Percentiles rank a stretch among this genome's conserved stretches.
Evolutionary conservation across 2,113 vertebrate genomes (phyloP).

Genomic region (Solea senegalensis): DNA sequence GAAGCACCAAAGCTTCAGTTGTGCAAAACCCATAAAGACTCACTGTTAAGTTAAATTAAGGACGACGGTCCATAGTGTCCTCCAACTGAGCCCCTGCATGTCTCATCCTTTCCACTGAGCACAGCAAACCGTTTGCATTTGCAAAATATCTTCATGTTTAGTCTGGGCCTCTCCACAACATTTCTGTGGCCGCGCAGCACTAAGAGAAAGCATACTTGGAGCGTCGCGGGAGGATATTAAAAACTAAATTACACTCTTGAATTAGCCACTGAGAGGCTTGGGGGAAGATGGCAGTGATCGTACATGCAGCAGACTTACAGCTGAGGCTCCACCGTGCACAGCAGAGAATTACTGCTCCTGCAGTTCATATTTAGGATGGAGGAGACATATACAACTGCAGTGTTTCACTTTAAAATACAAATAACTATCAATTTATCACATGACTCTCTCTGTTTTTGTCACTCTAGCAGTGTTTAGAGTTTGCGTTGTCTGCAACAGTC

Average conservation of each 20-base stretch:
- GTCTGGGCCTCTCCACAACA: constrained; percentile 33
- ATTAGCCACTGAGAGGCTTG: constrained; percentile 18
- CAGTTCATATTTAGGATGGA: background rate
- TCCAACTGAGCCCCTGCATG: background rate
- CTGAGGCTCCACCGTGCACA: constrained; percentile 13
- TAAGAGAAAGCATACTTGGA: constrained; percentile 45
- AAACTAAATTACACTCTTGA: constrained; percentile 48
- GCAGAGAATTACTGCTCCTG: background rate
- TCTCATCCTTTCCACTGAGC: constrained; percentile 11
- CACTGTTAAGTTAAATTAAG: constrained; percentile 16
- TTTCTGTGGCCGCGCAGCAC: constrained; percentile 55
- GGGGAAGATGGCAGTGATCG: constrained; percentile 21
- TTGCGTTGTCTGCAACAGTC: too few species aligned
- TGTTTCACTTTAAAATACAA: too few species aligned
- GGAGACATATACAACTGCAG: too few species aligned
- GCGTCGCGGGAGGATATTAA: constrained; percentile 43
- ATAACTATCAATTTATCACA: too few species aligned
- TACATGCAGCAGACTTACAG: constrained; percentile 11
- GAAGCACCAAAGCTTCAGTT: background rate
- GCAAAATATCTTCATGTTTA: constrained; percentile 44
- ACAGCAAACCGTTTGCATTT: constrained; percentile 32
- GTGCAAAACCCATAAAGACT: background rate
- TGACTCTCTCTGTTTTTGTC: too few species aligned
- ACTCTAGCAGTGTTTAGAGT: too few species aligned
- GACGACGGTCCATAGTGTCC: background rate